Conservation (phyloP, 1,140 invertebrate genomes). For the Plectrocnemia conspersa region DNA sequence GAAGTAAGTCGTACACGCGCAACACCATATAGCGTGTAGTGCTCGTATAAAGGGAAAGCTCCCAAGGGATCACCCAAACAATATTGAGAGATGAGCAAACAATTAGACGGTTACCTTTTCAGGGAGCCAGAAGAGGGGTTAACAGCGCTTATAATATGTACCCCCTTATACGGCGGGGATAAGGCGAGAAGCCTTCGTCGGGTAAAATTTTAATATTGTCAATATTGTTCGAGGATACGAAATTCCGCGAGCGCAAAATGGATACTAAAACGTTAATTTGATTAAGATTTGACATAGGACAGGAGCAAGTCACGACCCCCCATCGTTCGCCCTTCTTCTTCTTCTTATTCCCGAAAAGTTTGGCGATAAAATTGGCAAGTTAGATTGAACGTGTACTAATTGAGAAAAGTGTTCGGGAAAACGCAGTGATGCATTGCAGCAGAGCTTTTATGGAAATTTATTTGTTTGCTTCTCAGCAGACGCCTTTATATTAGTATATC, state of each 20-base stretch:
- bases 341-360: conserved; percentile 24
- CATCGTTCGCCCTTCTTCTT: no score
- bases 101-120: conserved; percentile 37
- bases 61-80: conserved; percentile 33
- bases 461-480: conserved; percentile 34
- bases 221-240: conserved; percentile 28
- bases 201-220: conserved; percentile 36
- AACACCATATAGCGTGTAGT: conserved; percentile 23
- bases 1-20: conserved; percentile 20
- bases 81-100: conserved; percentile 37
- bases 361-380: conserved; percentile 31
- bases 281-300: conserved; percentile 37
- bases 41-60: conserved; percentile 26
- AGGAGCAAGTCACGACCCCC: conserved; percentile 16
- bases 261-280: conserved; percentile 31
- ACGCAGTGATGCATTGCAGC: conserved; percentile 22
- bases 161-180: neutral
- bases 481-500: no score
- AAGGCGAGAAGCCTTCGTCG: conserved; percentile 23
- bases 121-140: conserved; percentile 28
- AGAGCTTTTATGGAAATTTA: conserved; percentile 29
- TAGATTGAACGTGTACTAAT: conserved; percentile 31
- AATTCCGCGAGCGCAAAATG: conserved; percentile 21
- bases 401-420: conserved; percentile 32
- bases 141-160: conserved; percentile 31